Evolutionary conservation across 2,888 invertebrate genomes (phyloP).

Genomic region (Luperina nickerlii): DNA sequence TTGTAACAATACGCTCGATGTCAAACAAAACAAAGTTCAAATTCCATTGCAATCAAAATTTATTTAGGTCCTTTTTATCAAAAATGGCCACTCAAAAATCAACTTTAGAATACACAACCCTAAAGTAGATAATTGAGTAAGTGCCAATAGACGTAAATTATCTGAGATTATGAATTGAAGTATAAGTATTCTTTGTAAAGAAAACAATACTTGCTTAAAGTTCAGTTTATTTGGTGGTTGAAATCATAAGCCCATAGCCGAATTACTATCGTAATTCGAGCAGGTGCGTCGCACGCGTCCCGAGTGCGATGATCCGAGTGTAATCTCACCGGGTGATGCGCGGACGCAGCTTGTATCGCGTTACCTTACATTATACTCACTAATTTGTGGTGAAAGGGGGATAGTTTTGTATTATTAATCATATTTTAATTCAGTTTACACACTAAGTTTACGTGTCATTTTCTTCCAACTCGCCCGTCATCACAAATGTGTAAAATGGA

Average conservation of each 20-base stretch:
- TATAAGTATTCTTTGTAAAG: background rate
- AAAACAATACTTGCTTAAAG: background rate
- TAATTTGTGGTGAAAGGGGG: slow-evolving; percentile 46
- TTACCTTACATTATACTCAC: slow-evolving; percentile 62
- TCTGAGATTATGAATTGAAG: background rate
- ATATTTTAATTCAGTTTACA: slow-evolving; percentile 1
- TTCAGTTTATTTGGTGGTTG: slow-evolving; percentile 12
- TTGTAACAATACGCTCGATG: background rate
- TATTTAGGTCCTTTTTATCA: background rate
- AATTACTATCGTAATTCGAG: slow-evolving; percentile 45
- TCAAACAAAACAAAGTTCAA: background rate
- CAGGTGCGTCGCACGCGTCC: slow-evolving; percentile 74
- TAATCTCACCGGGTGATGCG: slow-evolving; percentile 69
- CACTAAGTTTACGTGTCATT: background rate
- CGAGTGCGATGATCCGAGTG: slow-evolving; percentile 70
- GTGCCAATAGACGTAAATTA: background rate
- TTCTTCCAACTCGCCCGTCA: too few relatives aligned
- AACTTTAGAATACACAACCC: background rate
- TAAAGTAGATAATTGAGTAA: background rate
- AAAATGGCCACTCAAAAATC: background rate
- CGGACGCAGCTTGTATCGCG: slow-evolving; percentile 58
- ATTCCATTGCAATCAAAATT: background rate
- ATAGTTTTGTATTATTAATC: slow-evolving; percentile 9
- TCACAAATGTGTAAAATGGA: too few relatives aligned
- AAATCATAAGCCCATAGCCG: slow-evolving; percentile 8